Base-by-base conservation (phyloP, 2,888 invertebrate species). In the Mythimna vitellina region DNA sequence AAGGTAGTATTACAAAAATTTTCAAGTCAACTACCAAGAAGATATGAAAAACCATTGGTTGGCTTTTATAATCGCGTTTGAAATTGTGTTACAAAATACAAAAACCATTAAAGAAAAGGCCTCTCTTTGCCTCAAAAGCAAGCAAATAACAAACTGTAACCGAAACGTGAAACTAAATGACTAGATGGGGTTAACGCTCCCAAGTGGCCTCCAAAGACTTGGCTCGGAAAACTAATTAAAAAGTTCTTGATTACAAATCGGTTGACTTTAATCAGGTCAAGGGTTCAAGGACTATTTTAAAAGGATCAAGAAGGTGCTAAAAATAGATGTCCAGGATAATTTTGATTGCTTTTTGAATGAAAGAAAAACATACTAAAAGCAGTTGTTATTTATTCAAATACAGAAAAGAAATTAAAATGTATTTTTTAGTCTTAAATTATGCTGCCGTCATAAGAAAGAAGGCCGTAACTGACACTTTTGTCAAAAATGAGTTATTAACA, bases 191-290 rank as follows among this genome's bases (percentile, higher is more conserved):
- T 82, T 61, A 82, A 82, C 65, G 80, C 9, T 70, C 81, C 81
- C 82, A 56, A 76, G 71, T 54, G 81, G 76, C 72, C 65, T 51
- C 64, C 14, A 35, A 58, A 70, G 65, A 63, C 57, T 73, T 61
- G 46, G 61, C 72, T 75, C 71, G 42, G 38, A 54, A 53, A 81
- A 82, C 82, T 82, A 82, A 81, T 81, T 82, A 79, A 80, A 81
- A 82, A 81, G 80, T 75, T 81, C 71, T 69, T 81, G 76, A 81
- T 81, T 82, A 66, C 82, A 76, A 76, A 82, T 82, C 80, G 70
- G 75, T 65, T 54, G 66, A 53, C 51, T 75, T 70, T 56, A 80
- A 74, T 63, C 82, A 71, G 81, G 81, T 79, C 80, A 66, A 66
- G 58, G 61, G 79, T 81, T 82, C 82, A 81, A 81, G 80, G 83